Base-by-base conservation (phyloP, 2,113 vertebrate species). In the Myotis brandtii region DNA sequence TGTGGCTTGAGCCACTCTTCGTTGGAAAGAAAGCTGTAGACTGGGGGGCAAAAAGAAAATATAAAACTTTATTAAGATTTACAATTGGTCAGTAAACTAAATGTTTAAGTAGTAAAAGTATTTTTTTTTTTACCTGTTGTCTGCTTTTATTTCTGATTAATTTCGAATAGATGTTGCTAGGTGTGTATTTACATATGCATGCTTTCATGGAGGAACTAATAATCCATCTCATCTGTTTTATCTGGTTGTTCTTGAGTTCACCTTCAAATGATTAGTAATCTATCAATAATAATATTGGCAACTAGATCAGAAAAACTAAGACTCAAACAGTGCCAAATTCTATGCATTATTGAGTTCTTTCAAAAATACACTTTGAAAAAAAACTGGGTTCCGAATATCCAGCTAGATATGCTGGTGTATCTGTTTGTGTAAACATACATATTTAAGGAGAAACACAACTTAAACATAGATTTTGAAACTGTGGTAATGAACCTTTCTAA, bases 241-340 rank as follows among this genome's bases (percentile, higher is more conserved):
- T 84, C 46, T 59, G 1, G 0, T 21, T 34, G 43, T 59, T 95
- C 91, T 97, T 87, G 7, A 94, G 2, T 77, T 97, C 62, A 85
- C 66, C 72, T 97, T 96, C 84, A 94, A 79, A 93, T 97, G 9
- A 83, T 85, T 91, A 34, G 96, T 83, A 96, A 93, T 56, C 32
- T 96, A 50, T 64, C 64, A 95, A 37, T 86, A 72, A 81, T 9
- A 62, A 50, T 83, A 32, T 27, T 96, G 79, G 89, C 48, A 96
- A 5, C 79, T 82, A 34, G 2, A 27, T 69, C 13, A 97, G 62
- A 25, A 96, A 84, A 64, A 48, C 0, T 80, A 21, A 30, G 12
- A 52, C 52, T 93, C 54, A 69, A 89, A 3, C 30, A 56, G 30
- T 93, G 59, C 37, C 89, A 96, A 67, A 5, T 93, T 79, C 73